These are phyloP conservation scores for Eulacestoma nigropectus DNA, from an alignment of 2,113 vertebrate species.

Conservation along the genomic window DNA sequence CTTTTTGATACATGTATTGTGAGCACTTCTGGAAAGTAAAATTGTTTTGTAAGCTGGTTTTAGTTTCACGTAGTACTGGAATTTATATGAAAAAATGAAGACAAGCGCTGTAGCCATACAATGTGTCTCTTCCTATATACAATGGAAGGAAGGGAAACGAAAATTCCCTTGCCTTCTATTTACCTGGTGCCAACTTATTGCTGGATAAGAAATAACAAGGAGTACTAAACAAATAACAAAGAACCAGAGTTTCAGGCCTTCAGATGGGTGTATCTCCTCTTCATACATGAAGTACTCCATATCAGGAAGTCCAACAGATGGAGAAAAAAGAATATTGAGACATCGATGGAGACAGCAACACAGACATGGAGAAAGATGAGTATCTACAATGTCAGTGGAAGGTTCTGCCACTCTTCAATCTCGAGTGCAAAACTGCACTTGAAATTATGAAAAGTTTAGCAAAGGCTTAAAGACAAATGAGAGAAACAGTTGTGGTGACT, in stretches of 20 bases:
- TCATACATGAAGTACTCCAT: not conserved
- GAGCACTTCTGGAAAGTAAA: not conserved
- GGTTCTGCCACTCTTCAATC: not conserved
- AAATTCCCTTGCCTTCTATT: not conserved
- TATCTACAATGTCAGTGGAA: not conserved
- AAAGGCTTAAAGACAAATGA: not conserved
- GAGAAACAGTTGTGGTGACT: not conserved
- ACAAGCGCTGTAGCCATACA: not conserved
- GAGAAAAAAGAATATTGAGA: not conserved
- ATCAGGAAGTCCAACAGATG: not conserved
- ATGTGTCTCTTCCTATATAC: not conserved
- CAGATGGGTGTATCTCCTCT: not conserved
- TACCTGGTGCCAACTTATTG: not conserved
- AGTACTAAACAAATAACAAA: not conserved
- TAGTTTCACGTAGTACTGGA: not conserved
- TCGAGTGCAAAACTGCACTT: not conserved
- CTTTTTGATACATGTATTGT: not conserved
- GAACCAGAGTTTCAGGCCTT: not conserved
- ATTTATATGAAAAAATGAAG: not conserved
- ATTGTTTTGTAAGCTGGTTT: not conserved
- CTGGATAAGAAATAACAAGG: not conserved
- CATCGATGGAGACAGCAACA: fast-evolving
- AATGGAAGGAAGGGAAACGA: not conserved
- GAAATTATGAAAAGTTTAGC: not conserved
- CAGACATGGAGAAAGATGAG: not conserved